phyloP scores from a whole-genome alignment of 2,113 vertebrate genomes.

The Aramus guarauna region DNA sequence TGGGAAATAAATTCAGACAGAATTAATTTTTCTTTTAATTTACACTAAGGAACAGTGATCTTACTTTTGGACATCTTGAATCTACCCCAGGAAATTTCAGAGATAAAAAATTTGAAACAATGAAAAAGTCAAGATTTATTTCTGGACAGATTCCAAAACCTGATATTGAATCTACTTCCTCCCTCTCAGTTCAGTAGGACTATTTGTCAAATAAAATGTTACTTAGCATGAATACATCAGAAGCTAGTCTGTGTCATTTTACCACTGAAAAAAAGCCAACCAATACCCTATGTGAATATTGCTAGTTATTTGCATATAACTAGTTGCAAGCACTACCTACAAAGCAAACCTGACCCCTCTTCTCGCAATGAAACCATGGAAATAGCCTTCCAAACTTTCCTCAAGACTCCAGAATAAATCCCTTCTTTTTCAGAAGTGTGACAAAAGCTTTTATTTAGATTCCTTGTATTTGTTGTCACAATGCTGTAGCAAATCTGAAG shows the following conservation, averaged over 20 bases:
- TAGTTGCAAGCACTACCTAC: background rate
- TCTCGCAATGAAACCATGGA: background rate
- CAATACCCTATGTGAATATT: background rate
- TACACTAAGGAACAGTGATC: background rate
- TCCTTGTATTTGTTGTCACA: background rate
- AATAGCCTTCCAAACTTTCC: background rate
- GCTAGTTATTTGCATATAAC: background rate
- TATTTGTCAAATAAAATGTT: background rate
- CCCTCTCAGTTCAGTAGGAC: background rate
- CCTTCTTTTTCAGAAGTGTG: background rate
- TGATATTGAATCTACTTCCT: background rate
- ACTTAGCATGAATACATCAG: background rate
- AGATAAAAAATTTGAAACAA: conserved; percentile 29
- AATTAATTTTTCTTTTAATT: conserved; percentile 32
- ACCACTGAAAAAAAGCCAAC: background rate
- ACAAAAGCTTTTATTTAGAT: background rate
- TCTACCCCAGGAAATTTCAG: conserved; percentile 7
- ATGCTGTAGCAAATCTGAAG: background rate
- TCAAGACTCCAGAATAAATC: background rate
- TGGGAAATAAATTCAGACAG: conserved; percentile 21
- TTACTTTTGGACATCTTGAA: conserved; percentile 20
- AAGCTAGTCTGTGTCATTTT: background rate
- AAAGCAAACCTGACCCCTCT: background rate
- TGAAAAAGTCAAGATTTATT: background rate
- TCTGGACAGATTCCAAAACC: background rate